Evolutionary conservation across 2,797 vertebrate genomes (phyloP), one percentile per base, ranked within the genome.

Genomic region (Rhinella marina): DNA sequence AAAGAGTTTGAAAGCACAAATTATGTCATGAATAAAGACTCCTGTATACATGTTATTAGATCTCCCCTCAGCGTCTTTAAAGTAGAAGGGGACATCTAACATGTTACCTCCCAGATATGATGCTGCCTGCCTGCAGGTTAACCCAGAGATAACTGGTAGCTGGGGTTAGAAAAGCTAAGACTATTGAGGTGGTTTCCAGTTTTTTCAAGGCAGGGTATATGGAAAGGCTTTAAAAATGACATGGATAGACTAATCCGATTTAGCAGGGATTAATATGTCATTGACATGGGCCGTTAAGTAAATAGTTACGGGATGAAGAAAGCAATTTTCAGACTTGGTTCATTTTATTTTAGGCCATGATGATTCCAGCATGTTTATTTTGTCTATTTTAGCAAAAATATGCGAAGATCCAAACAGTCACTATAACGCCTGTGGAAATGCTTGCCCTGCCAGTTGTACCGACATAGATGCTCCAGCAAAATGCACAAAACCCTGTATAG

Each of bases 331-430:
- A 70, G 27, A 32, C 32, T 27, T 29, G 16, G 25, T 12, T 66
- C 64, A 19, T 8, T 68, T 27, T 2, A 10, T 52, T n/a, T 50
- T 75, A 75, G 9, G 21, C 7, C 14, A 52, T 75, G 16, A 12
- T 50, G 23, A 50, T 75, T 50, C 1, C 4, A n/a, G 10, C 41
- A 75, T 75, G 23, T 27, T 68, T 41, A 8, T 27, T 84, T 29
- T 59, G 23, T 75, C 11, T 3, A 52, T 87, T 78, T 52, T 54
- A 90, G 90, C 82, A 48, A 81, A 77, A n/a, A 19, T 2, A 54
- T 87, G 92, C 81, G 90, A 90, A n/a, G 84, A 86, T 84, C 54
- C 2, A 52, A 91, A 92, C 84, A 91, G 91, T 62, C 88, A 90
- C 78, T 92, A 88, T 79, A 91, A 88, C 19, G 84, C 87, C n/a